phyloP scores from a whole-genome alignment of 2,797 vertebrate genomes.

The Diceros bicornis region DNA sequence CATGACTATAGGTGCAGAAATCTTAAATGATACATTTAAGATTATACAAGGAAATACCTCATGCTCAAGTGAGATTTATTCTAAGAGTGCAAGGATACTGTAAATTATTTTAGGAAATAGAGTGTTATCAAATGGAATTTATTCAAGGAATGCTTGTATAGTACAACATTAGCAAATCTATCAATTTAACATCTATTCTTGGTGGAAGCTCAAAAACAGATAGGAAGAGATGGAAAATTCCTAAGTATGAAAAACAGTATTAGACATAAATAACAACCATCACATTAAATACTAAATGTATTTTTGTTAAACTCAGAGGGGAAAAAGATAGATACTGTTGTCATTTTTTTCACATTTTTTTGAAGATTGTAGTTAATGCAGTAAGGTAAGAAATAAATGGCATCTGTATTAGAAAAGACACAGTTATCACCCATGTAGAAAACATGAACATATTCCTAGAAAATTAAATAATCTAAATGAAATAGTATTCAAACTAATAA shows the following conservation, averaged over 20 bases:
- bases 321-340: neutral
- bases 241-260: constrained; percentile 40
- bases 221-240: constrained; percentile 17
- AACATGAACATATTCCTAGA: neutral
- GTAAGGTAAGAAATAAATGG: neutral
- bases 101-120: constrained; percentile 13
- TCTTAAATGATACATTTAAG: neutral
- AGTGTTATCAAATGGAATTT: neutral
- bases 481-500: neutral
- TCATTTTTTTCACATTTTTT: neutral
- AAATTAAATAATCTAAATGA: constrained; percentile 11
- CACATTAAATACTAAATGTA: constrained; percentile 26
- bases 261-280: neutral
- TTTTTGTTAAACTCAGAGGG: neutral
- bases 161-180: neutral
- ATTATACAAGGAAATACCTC: neutral
- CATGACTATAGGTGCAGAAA: neutral
- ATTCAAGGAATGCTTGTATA: neutral
- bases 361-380: constrained; percentile 30
- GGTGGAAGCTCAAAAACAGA: constrained; percentile 27
- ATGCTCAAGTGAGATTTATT: neutral
- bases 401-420: neutral
- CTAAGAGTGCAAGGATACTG: neutral
- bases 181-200: neutral
- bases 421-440: neutral